Conservation (phyloP, 2,888 invertebrate genomes). For the Zaprionus bogoriensis region DNA sequence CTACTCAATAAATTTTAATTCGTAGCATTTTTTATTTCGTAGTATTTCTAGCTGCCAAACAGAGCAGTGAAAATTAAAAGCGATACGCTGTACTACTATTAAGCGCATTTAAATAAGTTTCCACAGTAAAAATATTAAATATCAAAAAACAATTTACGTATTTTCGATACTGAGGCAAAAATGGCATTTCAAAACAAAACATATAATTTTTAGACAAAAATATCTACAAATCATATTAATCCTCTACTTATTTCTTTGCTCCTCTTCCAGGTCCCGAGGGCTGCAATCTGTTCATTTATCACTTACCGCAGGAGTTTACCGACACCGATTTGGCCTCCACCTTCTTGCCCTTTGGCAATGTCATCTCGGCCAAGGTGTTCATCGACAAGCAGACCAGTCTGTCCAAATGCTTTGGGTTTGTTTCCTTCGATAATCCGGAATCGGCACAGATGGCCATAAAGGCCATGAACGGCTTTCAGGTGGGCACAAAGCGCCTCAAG, state of each 20-base stretch:
- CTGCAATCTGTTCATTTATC: slow-evolving; percentile 99
- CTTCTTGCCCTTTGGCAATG: slow-evolving; percentile 98
- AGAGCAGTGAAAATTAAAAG: no score
- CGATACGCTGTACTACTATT: no score
- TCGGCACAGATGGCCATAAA: slow-evolving; percentile 98
- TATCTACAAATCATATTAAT: no score
- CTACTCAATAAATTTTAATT: no score
- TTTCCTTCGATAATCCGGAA: slow-evolving; percentile 96
- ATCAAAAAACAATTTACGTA: no score
- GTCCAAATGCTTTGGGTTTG: slow-evolving; percentile 99
- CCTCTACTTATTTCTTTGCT: background rate
- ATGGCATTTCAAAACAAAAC: no score
- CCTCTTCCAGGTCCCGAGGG: slow-evolving; percentile 93
- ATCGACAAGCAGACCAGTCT: slow-evolving; percentile 99
- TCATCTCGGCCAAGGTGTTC: slow-evolving; percentile 99
- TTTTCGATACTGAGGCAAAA: no score
- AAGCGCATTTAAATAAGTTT: no score
- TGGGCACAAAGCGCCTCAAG: slow-evolving; percentile 98
- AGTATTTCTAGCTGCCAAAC: no score
- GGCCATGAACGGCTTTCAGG: slow-evolving; percentile 99
- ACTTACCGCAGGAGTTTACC: slow-evolving; percentile 99
- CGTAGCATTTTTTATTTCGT: no score
- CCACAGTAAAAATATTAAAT: no score
- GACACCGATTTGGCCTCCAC: slow-evolving; percentile 98
- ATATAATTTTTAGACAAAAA: no score